A percentile compares a stretch with the other conserved stretches of the same genome.
Conservation (phyloP, 2,113 vertebrate genomes). For the Pangasianodon gigas region DNA sequence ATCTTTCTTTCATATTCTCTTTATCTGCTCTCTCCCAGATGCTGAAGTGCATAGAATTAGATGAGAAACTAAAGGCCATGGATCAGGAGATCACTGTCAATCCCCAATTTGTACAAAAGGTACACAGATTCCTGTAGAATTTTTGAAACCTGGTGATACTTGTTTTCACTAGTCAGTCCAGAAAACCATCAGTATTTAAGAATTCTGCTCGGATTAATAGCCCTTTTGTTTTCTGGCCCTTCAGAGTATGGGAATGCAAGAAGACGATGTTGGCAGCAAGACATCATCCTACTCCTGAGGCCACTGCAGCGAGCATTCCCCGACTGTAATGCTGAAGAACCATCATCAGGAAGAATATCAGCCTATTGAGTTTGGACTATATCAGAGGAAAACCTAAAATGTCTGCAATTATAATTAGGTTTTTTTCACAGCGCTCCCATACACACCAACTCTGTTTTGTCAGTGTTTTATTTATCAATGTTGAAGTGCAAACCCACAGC, state of each 20-base stretch:
- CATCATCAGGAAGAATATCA: conserved; percentile 65
- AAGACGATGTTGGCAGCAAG: conserved; percentile 98
- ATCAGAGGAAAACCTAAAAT: conserved; percentile 72
- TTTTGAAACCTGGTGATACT: neutral
- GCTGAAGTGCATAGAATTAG: conserved; percentile 99
- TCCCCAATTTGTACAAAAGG: conserved; percentile 99
- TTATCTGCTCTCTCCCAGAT: conserved; percentile 74
- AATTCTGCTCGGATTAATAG: neutral
- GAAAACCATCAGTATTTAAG: neutral
- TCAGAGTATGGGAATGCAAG: conserved; percentile 98
- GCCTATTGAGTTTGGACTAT: conserved; percentile 74
- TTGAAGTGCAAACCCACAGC: conserved; percentile 73
- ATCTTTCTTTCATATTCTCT: neutral
- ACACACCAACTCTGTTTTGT: conserved; percentile 68
- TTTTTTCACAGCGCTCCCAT: conserved; percentile 62
- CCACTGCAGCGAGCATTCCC: conserved; percentile 57
- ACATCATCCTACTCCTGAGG: conserved; percentile 98
- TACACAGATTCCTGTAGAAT: conserved; percentile 51
- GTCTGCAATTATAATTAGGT: conserved; percentile 71
- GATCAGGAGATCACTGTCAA: conserved; percentile 99
- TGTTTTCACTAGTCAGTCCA: neutral
- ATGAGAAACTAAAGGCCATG: conserved; percentile 99
- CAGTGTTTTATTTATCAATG: conserved; percentile 84
- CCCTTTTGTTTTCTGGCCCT: conserved; percentile 47
- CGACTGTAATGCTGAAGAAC: conserved; percentile 66